Evolutionary conservation across 1,140 invertebrate species (phyloP), one percentile per base, ranked within the genome.

Genomic region (Eumaeus atala): DNA sequence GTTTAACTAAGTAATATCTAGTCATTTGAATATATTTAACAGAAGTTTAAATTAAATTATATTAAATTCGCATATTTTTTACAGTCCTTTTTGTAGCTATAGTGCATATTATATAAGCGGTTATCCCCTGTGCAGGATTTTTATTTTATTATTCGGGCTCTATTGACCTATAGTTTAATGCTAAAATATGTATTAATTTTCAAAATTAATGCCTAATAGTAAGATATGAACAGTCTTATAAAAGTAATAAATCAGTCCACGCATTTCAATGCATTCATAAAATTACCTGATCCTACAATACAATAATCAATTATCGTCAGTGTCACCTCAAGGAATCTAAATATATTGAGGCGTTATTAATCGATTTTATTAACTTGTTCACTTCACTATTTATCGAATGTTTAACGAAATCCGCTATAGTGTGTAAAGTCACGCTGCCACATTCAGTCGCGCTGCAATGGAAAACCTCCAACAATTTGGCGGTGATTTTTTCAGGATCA

Each of bases 271-370:
- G 35, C 33, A 33, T 49, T 38, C 12, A 1, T 38, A 42, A n/a
- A 5, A 21, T 21, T 37, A 52, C 37, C 11, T 37, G 35, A 10
- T n/a, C n/a, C n/a, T n/a, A n/a, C n/a, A n/a, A n/a, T n/a, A n/a
- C n/a, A n/a, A n/a, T n/a, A n/a, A n/a, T n/a, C n/a, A n/a, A n/a
- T n/a, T n/a, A n/a, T n/a, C 17, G 40, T 35, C 16, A 67, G 59
- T 74, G 70, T 84, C 79, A 83, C 54, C 77, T 83, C 53, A 83
- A 60, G 6, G 77, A 72, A 40, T 83, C 82, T 40, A 85, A 67
- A 69, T 76, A 85, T 2, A 66, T 35, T 0, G 82, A 69, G 1
- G 79, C 77, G 42, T 85, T 85, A 53, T 78, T 37, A 14, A 85
- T 74, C 28, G 70, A 60, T 54, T 56, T 77, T 9, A 80, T 70